Evolutionary conservation across 2,888 invertebrate species (phyloP).

Genomic region (Hypselothyrea guttata): DNA sequence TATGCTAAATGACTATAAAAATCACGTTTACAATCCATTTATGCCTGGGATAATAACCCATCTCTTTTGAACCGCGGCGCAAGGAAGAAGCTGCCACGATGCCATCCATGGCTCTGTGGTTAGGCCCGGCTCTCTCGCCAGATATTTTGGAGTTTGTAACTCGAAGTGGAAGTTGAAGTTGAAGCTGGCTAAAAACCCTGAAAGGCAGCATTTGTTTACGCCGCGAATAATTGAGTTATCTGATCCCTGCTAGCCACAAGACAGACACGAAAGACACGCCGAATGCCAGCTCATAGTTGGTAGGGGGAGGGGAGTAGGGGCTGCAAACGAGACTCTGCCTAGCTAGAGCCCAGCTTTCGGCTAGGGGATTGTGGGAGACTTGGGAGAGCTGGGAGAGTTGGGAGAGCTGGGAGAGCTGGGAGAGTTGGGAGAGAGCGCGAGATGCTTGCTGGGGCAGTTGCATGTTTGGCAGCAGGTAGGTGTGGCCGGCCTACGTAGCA

Average conservation of each 20-base stretch:
- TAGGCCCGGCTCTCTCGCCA: background rate
- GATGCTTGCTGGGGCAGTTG: constrained; percentile 33
- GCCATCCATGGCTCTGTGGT: background rate
- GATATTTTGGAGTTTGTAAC: constrained; percentile 1
- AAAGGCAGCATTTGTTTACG: constrained; percentile 80
- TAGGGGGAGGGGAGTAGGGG: constrained; percentile 19
- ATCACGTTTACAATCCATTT: constrained; percentile 82
- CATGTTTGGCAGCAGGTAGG: constrained; percentile 73
- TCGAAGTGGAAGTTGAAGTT: constrained; percentile 19
- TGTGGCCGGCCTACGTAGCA: constrained; percentile 71
- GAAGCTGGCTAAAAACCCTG: constrained; percentile 58
- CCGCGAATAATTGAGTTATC: constrained; percentile 82
- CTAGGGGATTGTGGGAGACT: background rate
- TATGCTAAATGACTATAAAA: constrained; percentile 82
- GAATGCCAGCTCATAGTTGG: constrained; percentile 17
- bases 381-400: background rate
- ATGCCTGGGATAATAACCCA: constrained; percentile 80
- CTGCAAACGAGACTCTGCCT: constrained; percentile 54
- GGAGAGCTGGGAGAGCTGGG: no score
- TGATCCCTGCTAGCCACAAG: constrained; percentile 74
- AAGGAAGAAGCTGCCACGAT: constrained; percentile 39
- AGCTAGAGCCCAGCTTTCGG: constrained; percentile 3
- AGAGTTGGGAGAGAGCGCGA: no score
- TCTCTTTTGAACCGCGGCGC: constrained; percentile 63
- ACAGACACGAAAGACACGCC: constrained; percentile 47